Percentiles rank a stretch among this genome's conserved stretches.
phyloP scores from a whole-genome alignment of 2,113 vertebrate genomes.

The Neomonachus schauinslandi region DNA sequence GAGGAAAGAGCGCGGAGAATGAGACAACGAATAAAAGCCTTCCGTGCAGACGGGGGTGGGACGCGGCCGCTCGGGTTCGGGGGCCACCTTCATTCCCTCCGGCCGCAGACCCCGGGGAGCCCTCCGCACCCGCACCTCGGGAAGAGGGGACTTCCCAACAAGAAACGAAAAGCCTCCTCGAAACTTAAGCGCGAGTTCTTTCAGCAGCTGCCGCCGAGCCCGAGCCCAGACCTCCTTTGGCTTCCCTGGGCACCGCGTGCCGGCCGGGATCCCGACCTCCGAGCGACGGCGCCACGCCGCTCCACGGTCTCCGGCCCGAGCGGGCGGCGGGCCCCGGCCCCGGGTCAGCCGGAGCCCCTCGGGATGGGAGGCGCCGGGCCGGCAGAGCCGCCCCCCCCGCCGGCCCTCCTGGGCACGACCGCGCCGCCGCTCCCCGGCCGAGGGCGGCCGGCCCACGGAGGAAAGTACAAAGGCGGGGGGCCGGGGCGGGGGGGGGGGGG shows the following conservation, averaged over 20 bases:
- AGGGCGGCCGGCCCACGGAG: not conserved
- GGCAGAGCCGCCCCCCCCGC: not conserved
- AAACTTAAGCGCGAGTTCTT: constrained; percentile 68
- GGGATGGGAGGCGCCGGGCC: not conserved
- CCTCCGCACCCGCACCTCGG: not conserved
- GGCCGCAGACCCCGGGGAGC: constrained; percentile 19
- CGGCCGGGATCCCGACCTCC: not conserved
- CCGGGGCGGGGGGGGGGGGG: not conserved
- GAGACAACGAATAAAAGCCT: not conserved
- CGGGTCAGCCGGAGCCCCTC: not conserved
- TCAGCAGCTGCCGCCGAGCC: not conserved
- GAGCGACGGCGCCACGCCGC: not conserved
- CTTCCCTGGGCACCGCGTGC: not conserved
- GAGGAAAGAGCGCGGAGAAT: not conserved
- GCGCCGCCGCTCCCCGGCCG: not conserved
- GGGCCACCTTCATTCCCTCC: not conserved
- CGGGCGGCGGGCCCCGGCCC: not conserved
- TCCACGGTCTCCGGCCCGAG: not conserved
- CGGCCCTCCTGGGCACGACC: not conserved
- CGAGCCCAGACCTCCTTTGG: not conserved
- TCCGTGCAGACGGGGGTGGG: not conserved
- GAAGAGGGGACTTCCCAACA: constrained; percentile 38
- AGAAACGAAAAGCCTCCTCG: not conserved
- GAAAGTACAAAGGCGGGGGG: constrained; percentile 76
- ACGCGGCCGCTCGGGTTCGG: not conserved